Conservation (phyloP, 2,797 vertebrate species). For the Gambusia yucatana region DNA sequence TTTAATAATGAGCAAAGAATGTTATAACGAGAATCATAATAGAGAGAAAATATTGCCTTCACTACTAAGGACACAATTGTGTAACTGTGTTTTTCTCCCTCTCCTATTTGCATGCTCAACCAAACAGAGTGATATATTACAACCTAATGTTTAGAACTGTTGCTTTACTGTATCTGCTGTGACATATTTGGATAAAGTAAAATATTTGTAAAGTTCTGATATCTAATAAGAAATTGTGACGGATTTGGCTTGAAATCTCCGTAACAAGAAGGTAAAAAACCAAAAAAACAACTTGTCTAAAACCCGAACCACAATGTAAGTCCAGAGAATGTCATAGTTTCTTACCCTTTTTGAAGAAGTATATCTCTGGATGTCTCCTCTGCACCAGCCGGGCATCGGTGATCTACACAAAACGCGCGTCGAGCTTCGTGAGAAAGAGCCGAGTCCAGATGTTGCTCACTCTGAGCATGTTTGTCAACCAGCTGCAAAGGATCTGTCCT, state of each 20-base stretch:
- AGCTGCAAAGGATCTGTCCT: slow-evolving; percentile 72
- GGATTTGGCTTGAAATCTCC: not conserved
- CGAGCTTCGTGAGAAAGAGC: slow-evolving; percentile 44
- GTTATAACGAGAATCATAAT: no score
- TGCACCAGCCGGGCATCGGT: slow-evolving; percentile 21
- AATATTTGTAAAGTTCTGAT: not conserved
- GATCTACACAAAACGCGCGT: slow-evolving; percentile 9
- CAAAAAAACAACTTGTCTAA: not conserved
- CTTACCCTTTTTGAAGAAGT: slow-evolving; percentile 47
- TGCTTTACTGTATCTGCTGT: not conserved
- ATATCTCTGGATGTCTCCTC: slow-evolving; percentile 26
- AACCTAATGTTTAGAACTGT: no score
- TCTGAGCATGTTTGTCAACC: slow-evolving; percentile 53
- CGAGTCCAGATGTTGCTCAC: slow-evolving; percentile 67
- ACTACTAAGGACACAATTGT: not conserved
- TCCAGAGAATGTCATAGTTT: not conserved
- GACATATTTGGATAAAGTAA: not conserved
- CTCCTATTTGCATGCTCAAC: no score
- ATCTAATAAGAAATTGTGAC: not conserved
- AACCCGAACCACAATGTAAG: not conserved
- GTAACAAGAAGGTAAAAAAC: not conserved
- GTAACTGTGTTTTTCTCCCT: not conserved
- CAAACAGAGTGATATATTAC: not conserved
- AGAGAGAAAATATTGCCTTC: not conserved
- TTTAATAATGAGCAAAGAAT: not conserved